Conservation (phyloP, 2,888 invertebrate genomes). For the Meandrusa payeni region DNA sequence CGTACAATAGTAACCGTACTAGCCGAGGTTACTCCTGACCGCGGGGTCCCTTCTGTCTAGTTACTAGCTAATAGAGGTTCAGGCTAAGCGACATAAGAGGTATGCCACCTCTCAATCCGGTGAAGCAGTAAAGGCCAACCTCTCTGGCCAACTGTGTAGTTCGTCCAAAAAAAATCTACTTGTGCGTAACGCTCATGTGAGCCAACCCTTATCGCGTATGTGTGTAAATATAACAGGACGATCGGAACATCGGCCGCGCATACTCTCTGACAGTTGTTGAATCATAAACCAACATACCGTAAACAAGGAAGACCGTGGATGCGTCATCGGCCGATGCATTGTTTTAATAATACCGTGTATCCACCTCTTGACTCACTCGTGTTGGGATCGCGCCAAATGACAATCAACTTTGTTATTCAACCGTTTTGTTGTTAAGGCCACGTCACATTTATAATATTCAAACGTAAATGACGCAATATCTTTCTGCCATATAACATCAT, state of each 20-base stretch:
- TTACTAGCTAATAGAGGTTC: too few relatives aligned
- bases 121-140: too few relatives aligned
- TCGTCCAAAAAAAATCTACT: too few relatives aligned
- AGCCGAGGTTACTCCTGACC: too few relatives aligned
- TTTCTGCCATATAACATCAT: too few relatives aligned
- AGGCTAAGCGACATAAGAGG: too few relatives aligned
- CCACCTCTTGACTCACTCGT: conserved; percentile 38
- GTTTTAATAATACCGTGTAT: conserved; percentile 46
- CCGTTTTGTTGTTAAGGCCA: conserved; percentile 10
- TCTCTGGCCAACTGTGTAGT: too few relatives aligned
- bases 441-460: conserved; percentile 5
- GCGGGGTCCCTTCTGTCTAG: too few relatives aligned
- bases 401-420: conserved; percentile 36
- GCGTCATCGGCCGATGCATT: conserved; percentile 45
- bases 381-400: conserved; percentile 41
- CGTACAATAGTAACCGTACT: too few relatives aligned
- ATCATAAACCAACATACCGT: conserved; percentile 47
- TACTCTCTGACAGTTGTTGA: conserved; percentile 41
- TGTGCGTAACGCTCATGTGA: conserved; percentile 21
- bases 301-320: conserved; percentile 49
- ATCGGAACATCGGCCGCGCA: conserved; percentile 13
- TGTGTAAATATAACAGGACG: conserved; percentile 4
- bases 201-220: conserved; percentile 6
- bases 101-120: too few relatives aligned
- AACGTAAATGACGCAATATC: too few relatives aligned